A percentile compares a stretch with the other conserved stretches of the same genome.
phyloP scores from a whole-genome alignment of 2,113 vertebrate genomes.

The Anarhynchus alexandrinus region DNA sequence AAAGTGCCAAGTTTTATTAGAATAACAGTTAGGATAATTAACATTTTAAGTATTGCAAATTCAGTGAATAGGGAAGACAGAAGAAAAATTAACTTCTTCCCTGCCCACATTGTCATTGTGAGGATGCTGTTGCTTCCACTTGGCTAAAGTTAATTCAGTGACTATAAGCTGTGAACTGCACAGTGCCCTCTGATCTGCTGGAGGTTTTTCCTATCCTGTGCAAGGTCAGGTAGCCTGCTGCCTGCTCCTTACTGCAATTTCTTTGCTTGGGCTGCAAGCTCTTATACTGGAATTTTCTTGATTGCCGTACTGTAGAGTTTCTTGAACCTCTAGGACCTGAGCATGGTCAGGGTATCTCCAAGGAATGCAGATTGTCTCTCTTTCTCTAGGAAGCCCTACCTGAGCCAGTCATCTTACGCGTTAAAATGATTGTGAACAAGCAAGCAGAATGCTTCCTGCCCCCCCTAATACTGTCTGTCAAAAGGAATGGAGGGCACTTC shows the following conservation, averaged over 20 bases:
- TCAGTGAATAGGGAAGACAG: not conserved
- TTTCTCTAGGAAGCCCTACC: not conserved
- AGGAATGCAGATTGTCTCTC: not conserved
- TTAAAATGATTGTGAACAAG: not conserved
- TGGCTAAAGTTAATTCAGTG: not conserved
- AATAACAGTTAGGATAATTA: not conserved
- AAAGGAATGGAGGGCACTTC: not conserved
- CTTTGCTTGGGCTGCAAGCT: not conserved
- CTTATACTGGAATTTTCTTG: not conserved
- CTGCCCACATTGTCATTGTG: not conserved
- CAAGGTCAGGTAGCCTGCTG: not conserved
- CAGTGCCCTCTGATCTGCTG: not conserved
- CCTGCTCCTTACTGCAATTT: not conserved
- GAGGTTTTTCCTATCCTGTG: fast-evolving
- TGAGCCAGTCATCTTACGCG: not conserved
- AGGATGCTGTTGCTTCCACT: not conserved
- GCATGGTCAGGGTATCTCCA: not conserved
- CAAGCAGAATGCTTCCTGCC: not conserved
- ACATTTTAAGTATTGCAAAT: not conserved
- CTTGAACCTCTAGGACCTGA: not conserved
- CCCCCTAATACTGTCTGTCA: not conserved
- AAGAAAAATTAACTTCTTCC: not conserved
- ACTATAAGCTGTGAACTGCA: not conserved
- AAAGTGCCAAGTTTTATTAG: not conserved
- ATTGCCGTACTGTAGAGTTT: not conserved